Base-by-base conservation (phyloP, 2,113 vertebrate genomes). In the Menura novaehollandiae region DNA sequence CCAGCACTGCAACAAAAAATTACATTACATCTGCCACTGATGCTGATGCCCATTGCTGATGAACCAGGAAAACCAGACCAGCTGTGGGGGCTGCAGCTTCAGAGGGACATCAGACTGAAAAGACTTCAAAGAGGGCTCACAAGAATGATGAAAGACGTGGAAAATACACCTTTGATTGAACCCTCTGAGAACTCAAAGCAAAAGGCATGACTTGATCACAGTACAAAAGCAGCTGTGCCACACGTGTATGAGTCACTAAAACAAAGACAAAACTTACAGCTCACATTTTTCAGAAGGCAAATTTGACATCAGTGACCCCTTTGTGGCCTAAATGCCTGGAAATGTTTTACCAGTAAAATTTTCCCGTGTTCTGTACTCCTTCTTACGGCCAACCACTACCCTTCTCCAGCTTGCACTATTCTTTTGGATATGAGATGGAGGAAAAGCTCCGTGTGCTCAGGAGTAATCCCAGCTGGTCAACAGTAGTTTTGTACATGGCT, bases 321-420 rank as follows among this genome's bases (percentile, higher is more conserved):
- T 18, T 63, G 43, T 74, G 32, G 63, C 37, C 12, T 30, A 46
- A 79, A 83, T 14, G 12, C 15, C 64, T 46, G 63, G 19, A 69
- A 44, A 77, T 18, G 19, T 56, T 55, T 26, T 20, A 62, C 32
- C 28, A 37, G 39, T 26, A 49, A 9, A 59, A 10, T 73, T 62
- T 64, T 15, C 13, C 35, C 11, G 2, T 13, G 24, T 43, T 53
- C 67, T 35, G 7, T 10, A 28, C n/a, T 43, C 81, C 11, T 79
- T 8, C 14, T 64, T 26, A 47, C 0, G 4, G 44, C 30, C 1
- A 1, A 24, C 17, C 47, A 26, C 44, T 6, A 15, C 20, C 16
- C 8, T 49, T 28, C 62, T 43, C 58, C 44, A 64, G 37, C 41
- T 11, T 17, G 5, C 11, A 10, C 15, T 53, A 1, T 11, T 30